A percentile compares a stretch with the other conserved stretches of the same genome.
Conservation (phyloP, 2,797 vertebrate species). For the Rousettus madagascariensis region DNA sequence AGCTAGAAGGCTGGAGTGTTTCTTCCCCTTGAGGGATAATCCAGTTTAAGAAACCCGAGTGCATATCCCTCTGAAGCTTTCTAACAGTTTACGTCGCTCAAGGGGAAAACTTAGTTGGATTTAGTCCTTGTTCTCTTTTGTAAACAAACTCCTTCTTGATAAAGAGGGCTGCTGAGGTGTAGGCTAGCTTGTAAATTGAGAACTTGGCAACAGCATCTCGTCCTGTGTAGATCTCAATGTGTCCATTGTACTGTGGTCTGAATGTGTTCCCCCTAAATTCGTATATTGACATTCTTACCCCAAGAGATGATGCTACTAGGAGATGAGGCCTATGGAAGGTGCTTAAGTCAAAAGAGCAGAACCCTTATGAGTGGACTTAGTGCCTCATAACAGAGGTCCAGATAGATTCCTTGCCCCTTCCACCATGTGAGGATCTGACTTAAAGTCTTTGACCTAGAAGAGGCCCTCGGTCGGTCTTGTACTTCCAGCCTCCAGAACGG, state of each 20-base stretch:
- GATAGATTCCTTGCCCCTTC: background rate
- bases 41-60: background rate
- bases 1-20: background rate
- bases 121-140: slow-evolving; percentile 37
- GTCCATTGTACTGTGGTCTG: background rate
- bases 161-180: background rate
- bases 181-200: background rate
- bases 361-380: background rate
- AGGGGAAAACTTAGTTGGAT: slow-evolving; percentile 49
- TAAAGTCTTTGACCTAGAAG: background rate
- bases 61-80: background rate
- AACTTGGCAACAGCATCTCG: background rate
- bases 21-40: slow-evolving; percentile 5
- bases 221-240: background rate
- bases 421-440: background rate
- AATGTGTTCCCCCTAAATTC: background rate
- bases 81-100: slow-evolving; percentile 27
- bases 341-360: background rate
- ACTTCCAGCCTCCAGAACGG: background rate
- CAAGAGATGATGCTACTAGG: background rate
- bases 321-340: background rate
- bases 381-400: background rate
- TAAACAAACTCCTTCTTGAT: slow-evolving; percentile 50
- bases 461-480: background rate
- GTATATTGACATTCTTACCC: background rate